Evolutionary conservation across 2,888 invertebrate genomes (phyloP), one percentile per base, ranked within the genome.

Genomic region (Apamea epomidion): DNA sequence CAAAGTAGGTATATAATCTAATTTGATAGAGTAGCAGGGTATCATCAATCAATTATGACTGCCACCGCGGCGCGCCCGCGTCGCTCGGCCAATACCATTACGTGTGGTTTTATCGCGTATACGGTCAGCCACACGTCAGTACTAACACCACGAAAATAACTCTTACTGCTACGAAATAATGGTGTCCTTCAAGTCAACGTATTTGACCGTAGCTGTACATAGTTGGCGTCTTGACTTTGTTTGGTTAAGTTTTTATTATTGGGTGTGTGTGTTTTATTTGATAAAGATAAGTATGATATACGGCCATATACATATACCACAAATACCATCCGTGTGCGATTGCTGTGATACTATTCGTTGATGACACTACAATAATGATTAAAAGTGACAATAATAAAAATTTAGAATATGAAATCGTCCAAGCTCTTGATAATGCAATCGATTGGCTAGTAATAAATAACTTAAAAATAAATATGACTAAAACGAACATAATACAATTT

Each of bases 41-140:
- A 42, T 69, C 83, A 86, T 84, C 83, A 71, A 84, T 84, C 86
- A 83, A 83, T 82, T 83, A 79, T 54, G 18, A 2, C 6, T 21
- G 54, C 2, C 25, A 16, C 37, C 37, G 25, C 64, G 18, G 29
- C 72, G 70, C 68, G 42, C 68, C 71, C 72, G 74, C 42, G 42
- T 32, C 62, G 8, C 16, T 3, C n/a, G 32, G 2, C 45, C 69
- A 70, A 71, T 77, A 84, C 60, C 76, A 84, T 85, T 85, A 85
- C 62, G 62, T 65, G 64, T 45, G 45, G 64, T 54, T 68, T 65
- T 76, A 83, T 80, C 58, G 32, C 16, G 2, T 21, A n/a, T 21
- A 12, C 10, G 10, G 76, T 32, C 18, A 76, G 42, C 14, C 14
- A 18, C 25, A 16, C n/a, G n/a, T 12, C 58, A 12, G 7, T n/a